Conservation (phyloP, 2,113 vertebrate genomes). For the Ictalurus furcatus region DNA sequence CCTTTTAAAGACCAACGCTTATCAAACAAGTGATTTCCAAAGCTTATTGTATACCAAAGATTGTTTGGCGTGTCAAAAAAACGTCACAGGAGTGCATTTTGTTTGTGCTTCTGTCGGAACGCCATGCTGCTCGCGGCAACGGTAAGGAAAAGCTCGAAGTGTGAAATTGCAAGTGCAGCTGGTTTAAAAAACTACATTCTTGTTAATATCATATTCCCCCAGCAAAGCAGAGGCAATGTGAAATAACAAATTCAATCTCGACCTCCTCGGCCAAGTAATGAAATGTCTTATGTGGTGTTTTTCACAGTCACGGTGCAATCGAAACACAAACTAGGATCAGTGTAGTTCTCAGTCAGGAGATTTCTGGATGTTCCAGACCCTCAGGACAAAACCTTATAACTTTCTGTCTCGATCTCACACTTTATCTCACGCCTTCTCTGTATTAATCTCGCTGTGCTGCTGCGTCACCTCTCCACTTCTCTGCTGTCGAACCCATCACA, state of each 20-base stretch:
- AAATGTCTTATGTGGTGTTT: constrained; percentile 4
- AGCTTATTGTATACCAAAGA: not conserved
- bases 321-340: not conserved
- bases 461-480: not conserved
- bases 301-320: not conserved
- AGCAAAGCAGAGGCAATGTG: constrained; percentile 18
- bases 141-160: not conserved
- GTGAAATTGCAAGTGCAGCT: constrained; percentile 16
- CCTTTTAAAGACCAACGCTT: not conserved
- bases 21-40: not conserved
- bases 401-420: not conserved
- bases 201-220: constrained; percentile 3
- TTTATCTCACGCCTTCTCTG: not conserved
- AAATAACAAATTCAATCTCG: constrained; percentile 3
- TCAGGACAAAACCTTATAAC: not conserved
- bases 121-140: not conserved
- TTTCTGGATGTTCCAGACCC: not conserved
- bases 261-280: not conserved
- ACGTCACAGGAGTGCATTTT: not conserved
- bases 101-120: not conserved
- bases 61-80: not conserved
- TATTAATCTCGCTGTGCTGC: not conserved
- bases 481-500: not conserved
- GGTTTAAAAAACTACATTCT: constrained; percentile 1
- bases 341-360: not conserved